phyloP scores from a whole-genome alignment of 1,140 invertebrate genomes.

The Trichomalopsis sarcophagae region DNA sequence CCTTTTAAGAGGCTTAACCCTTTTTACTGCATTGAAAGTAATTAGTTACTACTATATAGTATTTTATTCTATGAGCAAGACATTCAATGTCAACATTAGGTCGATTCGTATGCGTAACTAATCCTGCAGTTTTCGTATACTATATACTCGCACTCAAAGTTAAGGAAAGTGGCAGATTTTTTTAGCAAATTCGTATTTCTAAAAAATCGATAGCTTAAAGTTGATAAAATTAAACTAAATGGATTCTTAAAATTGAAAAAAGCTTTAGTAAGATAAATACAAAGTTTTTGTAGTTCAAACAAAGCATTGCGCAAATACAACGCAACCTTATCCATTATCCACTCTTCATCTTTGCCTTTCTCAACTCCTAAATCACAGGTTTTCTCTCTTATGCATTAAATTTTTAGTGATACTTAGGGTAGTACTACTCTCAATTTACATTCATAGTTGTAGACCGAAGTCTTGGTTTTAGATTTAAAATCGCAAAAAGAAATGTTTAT shows the following conservation, averaged over 20 bases:
- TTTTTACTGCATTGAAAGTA: constrained; percentile 9
- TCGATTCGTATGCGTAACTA: too few relatives aligned
- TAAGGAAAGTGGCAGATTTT: too few relatives aligned
- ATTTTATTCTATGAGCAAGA: constrained; percentile 42
- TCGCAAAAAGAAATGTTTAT: neutral
- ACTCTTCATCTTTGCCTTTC: neutral
- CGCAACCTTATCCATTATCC: neutral
- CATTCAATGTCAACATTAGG: neutral
- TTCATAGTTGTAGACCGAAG: neutral
- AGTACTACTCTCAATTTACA: neutral
- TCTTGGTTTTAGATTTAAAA: neutral
- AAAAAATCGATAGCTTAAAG: neutral
- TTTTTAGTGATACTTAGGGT: neutral
- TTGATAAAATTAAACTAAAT: neutral
- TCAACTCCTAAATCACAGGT: neutral
- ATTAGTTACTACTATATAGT: neutral
- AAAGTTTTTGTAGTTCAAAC: constrained; percentile 9
- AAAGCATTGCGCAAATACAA: constrained; percentile 11
- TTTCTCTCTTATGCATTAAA: neutral
- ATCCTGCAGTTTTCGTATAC: too few relatives aligned
- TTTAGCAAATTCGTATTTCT: neutral
- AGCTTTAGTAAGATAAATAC: constrained; percentile 7
- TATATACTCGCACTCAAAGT: too few relatives aligned
- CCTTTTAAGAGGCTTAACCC: neutral
- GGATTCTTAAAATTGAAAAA: too few relatives aligned